Base-by-base conservation (phyloP, 2,113 vertebrate genomes). In the Leucosticte australis region DNA sequence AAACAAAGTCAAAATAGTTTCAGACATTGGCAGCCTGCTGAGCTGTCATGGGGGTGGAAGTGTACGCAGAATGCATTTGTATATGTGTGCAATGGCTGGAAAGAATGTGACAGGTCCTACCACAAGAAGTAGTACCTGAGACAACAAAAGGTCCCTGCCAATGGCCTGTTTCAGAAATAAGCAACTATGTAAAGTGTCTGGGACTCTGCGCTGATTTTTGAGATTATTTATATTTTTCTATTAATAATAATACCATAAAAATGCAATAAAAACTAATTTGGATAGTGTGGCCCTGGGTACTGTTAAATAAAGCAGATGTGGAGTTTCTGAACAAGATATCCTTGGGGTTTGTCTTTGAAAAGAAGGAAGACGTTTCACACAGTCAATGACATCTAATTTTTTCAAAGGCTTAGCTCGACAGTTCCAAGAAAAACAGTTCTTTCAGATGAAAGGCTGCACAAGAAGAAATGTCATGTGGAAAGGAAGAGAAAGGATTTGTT, bases 351-450 rank as follows among this genome's bases (percentile, higher is more conserved):
- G 65, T 57, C 92, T 95, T 91, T 93, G 80, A 86, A 95, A 90
- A 88, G 63, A 83, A 74, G 24, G 74, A 93, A 95, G 88, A 90
- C 2, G 0, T 87, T 95, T 95, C 76, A 90, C 69, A 75, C 28
- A 83, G 75, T 31, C 68, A 90, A 31, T 75, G 92, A 90, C 83
- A 87, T 74, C 50, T 86, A 33, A 63, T 84, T 93, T 95, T 96
- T 95, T 94, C 94, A 96, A 96, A 95, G 90, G 73, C 83, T 95
- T 90, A 89, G 83, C 69, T 92, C 2, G 7, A 94, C 64, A 46
- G 84, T 93, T 97, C 93, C 90, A 94, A 96, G 93, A 93, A 92
- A 95, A 95, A 87, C 20, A 24, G n/a, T 42, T 84, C 44, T 93
- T 83, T 83, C 86, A 94, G 93, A 95, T 95, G 76, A 96, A 95